A percentile compares a stretch with the other conserved stretches of the same genome.
Evolutionary conservation across 2,113 vertebrate genomes (phyloP).

Genomic region (Actinemys pallida): DNA sequence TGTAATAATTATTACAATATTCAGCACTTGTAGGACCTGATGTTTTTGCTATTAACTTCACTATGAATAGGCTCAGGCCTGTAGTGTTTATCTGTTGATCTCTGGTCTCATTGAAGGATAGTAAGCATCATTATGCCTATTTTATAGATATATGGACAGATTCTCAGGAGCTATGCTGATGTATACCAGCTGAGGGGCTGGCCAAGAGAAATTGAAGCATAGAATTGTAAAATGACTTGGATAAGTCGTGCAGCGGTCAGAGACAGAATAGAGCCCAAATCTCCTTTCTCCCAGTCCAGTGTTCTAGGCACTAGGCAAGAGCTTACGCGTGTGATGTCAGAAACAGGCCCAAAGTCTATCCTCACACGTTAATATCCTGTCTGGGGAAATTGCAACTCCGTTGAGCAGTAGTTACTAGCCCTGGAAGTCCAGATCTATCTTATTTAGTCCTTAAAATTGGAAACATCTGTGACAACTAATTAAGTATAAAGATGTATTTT

Average conservation of each 20-base stretch:
- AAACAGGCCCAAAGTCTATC: not conserved
- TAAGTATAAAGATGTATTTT: not conserved
- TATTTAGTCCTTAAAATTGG: not conserved
- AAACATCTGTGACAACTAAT: not conserved
- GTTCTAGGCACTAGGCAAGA: not conserved
- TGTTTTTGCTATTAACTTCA: not conserved
- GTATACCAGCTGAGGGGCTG: not conserved
- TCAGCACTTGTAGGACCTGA: not conserved
- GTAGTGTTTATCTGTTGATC: not conserved
- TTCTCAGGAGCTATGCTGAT: not conserved
- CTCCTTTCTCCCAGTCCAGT: not conserved
- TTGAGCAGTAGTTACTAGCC: not conserved
- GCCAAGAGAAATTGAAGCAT: not conserved
- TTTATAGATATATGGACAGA: not conserved
- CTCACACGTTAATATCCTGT: not conserved
- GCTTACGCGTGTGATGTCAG: not conserved
- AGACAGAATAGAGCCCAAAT: not conserved
- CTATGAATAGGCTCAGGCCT: not conserved
- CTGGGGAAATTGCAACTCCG: accelerated
- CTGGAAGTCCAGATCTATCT: not conserved
- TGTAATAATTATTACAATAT: not conserved
- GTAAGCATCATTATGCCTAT: not conserved
- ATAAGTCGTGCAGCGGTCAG: not conserved
- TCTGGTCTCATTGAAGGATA: not conserved
- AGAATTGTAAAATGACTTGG: not conserved